Percentiles rank a stretch among this genome's conserved stretches.
Conservation (phyloP, 2,113 vertebrate species). For the Fregata magnificens region DNA sequence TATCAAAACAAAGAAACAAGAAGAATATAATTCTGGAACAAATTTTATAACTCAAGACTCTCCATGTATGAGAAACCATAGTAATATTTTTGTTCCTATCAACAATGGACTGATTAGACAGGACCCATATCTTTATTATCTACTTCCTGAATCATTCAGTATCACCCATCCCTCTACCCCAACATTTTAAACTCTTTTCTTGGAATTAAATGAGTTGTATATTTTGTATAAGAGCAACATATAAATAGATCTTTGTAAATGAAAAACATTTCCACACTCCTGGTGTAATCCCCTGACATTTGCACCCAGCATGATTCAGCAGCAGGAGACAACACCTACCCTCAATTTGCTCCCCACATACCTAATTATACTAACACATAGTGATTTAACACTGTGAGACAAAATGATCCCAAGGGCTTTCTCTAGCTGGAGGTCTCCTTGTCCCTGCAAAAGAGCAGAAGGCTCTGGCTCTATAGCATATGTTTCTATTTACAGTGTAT, state of each 20-base stretch:
- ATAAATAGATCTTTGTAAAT: not conserved
- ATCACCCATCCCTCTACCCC: not conserved
- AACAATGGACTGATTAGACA: not conserved
- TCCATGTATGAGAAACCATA: not conserved
- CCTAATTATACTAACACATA: not conserved
- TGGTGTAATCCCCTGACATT: not conserved
- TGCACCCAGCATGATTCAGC: not conserved
- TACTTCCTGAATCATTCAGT: not conserved
- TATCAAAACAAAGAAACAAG: not conserved
- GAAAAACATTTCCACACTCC: not conserved
- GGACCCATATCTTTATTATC: not conserved
- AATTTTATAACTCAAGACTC: not conserved
- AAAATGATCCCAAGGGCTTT: constrained; percentile 1
- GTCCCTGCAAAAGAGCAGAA: not conserved
- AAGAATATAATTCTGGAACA: not conserved
- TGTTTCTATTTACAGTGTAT: not conserved
- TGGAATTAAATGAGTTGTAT: not conserved
- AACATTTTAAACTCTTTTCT: not conserved
- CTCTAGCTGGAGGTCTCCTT: not conserved
- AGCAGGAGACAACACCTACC: not conserved
- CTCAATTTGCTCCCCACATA: not conserved
- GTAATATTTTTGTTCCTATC: not conserved
- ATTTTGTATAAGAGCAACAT: not conserved
- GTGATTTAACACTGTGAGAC: not conserved
- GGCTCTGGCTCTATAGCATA: not conserved